Conservation (phyloP, 2,797 vertebrate genomes). For the Agapornis canus region DNA sequence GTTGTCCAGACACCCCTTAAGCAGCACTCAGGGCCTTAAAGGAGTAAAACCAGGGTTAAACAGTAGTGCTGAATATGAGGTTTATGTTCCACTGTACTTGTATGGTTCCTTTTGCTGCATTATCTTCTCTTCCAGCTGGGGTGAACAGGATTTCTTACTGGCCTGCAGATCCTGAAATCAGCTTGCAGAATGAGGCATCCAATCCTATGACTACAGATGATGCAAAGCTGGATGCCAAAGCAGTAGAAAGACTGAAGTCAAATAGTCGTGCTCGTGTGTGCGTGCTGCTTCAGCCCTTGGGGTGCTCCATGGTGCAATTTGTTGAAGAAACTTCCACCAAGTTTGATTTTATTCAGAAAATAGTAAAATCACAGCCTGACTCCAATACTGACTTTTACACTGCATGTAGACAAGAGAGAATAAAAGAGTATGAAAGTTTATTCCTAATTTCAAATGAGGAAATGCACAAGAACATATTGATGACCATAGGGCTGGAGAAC, state of each 20-base stretch:
- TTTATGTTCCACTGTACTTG: not conserved
- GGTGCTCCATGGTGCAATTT: constrained; percentile 85
- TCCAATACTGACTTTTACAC: constrained; percentile 79
- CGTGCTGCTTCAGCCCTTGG: constrained; percentile 86
- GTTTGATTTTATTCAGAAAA: constrained; percentile 88
- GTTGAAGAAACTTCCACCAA: constrained; percentile 86
- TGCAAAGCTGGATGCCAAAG: constrained; percentile 86
- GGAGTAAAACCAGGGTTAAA: not conserved
- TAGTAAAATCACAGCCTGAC: constrained; percentile 73
- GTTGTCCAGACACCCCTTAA: not conserved
- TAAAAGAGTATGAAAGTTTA: constrained; percentile 80
- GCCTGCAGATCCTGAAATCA: constrained; percentile 94
- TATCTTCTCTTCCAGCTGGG: constrained; percentile 82
- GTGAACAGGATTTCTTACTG: constrained; percentile 94
- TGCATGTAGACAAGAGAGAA: constrained; percentile 78
- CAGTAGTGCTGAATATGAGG: not conserved
- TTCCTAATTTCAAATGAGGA: constrained; percentile 84
- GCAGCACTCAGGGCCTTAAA: not conserved
- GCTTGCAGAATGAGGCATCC: constrained; percentile 77
- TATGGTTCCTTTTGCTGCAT: not conserved
- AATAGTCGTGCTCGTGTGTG: constrained; percentile 90
- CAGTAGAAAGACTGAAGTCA: constrained; percentile 90
- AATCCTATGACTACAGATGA: constrained; percentile 74
- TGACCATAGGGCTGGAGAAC: constrained; percentile 87
- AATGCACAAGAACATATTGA: constrained; percentile 84